Conservation (phyloP, 2,113 vertebrate species). For the Percopsis transmontana region DNA sequence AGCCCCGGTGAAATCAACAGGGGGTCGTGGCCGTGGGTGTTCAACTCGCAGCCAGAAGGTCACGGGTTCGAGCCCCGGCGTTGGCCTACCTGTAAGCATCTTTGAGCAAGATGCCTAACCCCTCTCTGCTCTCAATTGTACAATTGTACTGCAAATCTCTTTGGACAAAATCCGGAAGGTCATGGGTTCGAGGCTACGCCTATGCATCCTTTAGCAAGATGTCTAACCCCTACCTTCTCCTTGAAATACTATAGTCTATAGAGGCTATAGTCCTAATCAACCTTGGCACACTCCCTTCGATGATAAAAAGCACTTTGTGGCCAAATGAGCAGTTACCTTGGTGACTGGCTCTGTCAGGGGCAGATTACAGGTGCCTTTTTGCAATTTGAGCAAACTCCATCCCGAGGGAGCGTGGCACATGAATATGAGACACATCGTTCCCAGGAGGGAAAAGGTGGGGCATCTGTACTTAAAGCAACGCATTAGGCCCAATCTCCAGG, state of each 20-base stretch:
- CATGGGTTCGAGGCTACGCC: no score
- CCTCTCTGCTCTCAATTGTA: no score
- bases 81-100: no score
- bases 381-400: neutral
- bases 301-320: neutral
- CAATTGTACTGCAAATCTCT: no score
- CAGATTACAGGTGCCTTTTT: constrained; percentile 26
- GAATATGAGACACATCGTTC: constrained; percentile 10
- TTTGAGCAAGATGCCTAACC: no score
- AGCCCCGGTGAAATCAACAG: no score
- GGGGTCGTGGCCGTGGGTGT: no score
- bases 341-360: constrained; percentile 21
- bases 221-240: neutral
- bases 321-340: constrained; percentile 21
- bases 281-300: neutral
- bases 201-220: neutral
- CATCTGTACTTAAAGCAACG: constrained; percentile 11
- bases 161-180: no score
- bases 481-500: constrained; percentile 33
- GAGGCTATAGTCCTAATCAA: neutral
- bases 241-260: neutral
- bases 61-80: no score
- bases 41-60: no score
- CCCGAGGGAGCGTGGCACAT: neutral
- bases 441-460: constrained; percentile 18